Evolutionary conservation across 1,140 invertebrate species (phyloP).

Genomic region (Aphelinus certus): DNA sequence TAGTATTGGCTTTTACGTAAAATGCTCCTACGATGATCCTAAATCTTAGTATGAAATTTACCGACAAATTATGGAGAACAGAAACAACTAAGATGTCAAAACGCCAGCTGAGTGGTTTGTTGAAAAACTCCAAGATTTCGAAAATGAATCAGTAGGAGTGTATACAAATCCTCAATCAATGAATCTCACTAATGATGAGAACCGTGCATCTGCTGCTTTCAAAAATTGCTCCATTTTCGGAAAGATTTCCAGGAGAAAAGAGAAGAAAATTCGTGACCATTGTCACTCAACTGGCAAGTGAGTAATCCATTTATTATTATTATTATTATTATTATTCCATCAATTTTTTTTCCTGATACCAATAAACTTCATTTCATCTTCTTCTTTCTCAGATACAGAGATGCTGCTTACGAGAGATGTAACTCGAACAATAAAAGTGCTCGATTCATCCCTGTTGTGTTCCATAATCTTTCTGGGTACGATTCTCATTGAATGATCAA

Average conservation of each 20-base stretch:
- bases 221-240: neutral
- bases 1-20: conserved; percentile 8
- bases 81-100: neutral
- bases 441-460: conserved; percentile 46
- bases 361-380: too few species aligned
- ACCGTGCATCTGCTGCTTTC: neutral
- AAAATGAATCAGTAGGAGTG: neutral
- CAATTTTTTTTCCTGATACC: too few species aligned
- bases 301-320: too few species aligned
- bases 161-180: conserved; percentile 10
- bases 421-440: conserved; percentile 54
- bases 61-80: neutral
- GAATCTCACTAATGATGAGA: neutral
- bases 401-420: conserved; percentile 54
- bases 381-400: conserved; percentile 45
- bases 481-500: conserved; percentile 55
- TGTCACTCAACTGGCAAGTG: conserved; percentile 50
- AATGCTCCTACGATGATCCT: conserved; percentile 19
- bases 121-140: neutral
- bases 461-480: conserved; percentile 55
- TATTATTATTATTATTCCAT: too few species aligned
- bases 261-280: conserved; percentile 45
- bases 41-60: conserved; percentile 10
- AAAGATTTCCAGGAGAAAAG: neutral
- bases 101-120: conserved; percentile 10